Percentiles rank a stretch among this genome's conserved stretches.
phyloP scores from a whole-genome alignment of 2,797 vertebrate genomes.

The Gymnocypris eckloni region DNA sequence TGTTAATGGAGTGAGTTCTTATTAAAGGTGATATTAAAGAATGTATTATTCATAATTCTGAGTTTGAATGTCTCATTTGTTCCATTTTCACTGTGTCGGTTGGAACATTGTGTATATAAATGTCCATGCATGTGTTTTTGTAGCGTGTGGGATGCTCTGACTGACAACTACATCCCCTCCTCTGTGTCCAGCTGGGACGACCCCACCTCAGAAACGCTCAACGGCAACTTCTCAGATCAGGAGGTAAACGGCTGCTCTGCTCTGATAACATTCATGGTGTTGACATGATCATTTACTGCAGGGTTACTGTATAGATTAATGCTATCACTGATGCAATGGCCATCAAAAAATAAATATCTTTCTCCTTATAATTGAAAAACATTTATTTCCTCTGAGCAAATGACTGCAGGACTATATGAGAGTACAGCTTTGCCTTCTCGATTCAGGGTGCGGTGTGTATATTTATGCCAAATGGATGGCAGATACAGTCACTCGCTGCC shows the following conservation, averaged over 20 bases:
- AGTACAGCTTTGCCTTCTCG: slow-evolving; percentile 4
- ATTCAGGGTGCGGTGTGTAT: slow-evolving; percentile 28
- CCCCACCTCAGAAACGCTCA: slow-evolving; percentile 82
- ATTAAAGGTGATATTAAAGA: not conserved
- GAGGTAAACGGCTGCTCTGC: slow-evolving; percentile 78
- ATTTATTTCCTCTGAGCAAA: not conserved
- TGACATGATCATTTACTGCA: not conserved
- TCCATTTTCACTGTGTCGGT: slow-evolving; percentile 16
- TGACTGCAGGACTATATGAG: slow-evolving; percentile 17
- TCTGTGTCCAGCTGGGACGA: slow-evolving; percentile 87
- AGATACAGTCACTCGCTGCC: slow-evolving; percentile 29
- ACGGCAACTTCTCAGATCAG: slow-evolving; percentile 87
- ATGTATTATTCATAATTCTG: not conserved
- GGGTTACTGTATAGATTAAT: slow-evolving; percentile 11
- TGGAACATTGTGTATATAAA: slow-evolving; percentile 45
- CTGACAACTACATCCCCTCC: slow-evolving; percentile 89
- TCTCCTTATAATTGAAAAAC: not conserved
- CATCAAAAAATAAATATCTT: not conserved
- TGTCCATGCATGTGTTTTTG: slow-evolving; percentile 57
- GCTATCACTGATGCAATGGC: not conserved
- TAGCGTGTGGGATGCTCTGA: slow-evolving; percentile 95
- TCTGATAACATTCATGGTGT: slow-evolving; percentile 8
- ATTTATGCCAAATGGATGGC: slow-evolving; percentile 36
- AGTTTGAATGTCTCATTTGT: slow-evolving; percentile 6
- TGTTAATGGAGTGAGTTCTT: not conserved